Conservation (phyloP, 2,888 invertebrate species). For the Ophioninae sp. region DNA sequence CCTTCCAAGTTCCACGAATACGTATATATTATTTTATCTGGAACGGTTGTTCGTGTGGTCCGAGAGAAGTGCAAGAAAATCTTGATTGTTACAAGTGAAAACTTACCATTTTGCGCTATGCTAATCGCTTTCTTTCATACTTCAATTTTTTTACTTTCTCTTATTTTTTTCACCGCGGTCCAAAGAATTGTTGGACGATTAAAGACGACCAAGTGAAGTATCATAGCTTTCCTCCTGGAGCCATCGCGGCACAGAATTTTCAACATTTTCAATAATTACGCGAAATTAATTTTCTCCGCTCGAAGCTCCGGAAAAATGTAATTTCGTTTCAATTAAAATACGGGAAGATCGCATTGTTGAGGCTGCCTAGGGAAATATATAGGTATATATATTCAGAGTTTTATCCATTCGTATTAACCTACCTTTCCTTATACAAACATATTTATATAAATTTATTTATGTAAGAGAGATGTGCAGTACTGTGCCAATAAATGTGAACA, state of each 20-base stretch:
- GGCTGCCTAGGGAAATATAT: not conserved
- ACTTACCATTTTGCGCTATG: not conserved
- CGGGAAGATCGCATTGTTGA: not conserved
- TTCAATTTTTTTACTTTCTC: not conserved
- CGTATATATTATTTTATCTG: conserved; percentile 39
- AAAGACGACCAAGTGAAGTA: not conserved
- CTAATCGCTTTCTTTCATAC: not conserved
- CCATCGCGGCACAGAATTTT: not conserved
- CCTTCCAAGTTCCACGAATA: conserved; percentile 38
- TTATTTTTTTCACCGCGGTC: not conserved
- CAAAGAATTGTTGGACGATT: not conserved
- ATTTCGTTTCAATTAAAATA: not conserved
- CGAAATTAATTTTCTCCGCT: not conserved
- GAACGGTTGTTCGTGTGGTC: conserved; percentile 26
- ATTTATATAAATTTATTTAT: too few species aligned
- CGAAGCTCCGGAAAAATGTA: not conserved
- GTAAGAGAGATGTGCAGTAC: too few species aligned
- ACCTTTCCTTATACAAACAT: too few species aligned
- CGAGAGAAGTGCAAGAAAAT: conserved; percentile 14
- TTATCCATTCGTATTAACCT: too few species aligned
- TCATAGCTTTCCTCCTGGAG: not conserved
- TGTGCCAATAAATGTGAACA: too few species aligned
- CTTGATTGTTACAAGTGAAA: conserved; percentile 12
- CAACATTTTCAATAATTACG: not conserved
- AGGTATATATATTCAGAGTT: not conserved